Evolutionary conservation across 2,888 invertebrate species (phyloP), one percentile per base, ranked within the genome.

Genomic region (Athrips mouffetella): DNA sequence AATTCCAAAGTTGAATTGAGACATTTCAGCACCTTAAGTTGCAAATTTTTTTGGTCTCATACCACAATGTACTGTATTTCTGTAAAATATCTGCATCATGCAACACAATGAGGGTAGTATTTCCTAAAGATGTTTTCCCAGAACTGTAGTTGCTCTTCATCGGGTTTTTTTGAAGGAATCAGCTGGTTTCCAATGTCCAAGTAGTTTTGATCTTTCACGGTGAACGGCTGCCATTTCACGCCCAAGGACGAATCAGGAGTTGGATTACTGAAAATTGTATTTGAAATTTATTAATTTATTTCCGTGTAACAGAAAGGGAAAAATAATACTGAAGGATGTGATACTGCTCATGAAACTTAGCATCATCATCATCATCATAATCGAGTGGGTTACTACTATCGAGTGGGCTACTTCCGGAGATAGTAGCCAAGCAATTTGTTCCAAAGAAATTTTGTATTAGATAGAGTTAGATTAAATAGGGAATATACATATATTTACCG

Each of bases 161-260:
- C 60, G 0, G 69, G 71, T 8, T 20, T 30, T 46, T 2, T 44
- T 0, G 54, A 47, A 0, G 59, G 16, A 10, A 39, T 45, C 0
- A 79, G 54, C 2, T 59, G 23, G 33, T 73, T 67, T 0, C 70
- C 73, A 3, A 80, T 72, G 3, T 75, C 67, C 47, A 80, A 30
- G 45, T 66, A 80, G 6, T 69, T 53, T 47, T 73, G 63, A 5
- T 54, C 50, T 2, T 73, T 55, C 1, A 57, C n/a, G 0, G 66
- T 62, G 33, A 65, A 80, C 0, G 73, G 73, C 1, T 21, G 31
- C 80, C 80, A 80, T 23, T 44, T 53, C 0, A 51, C 62, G 2
- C 64, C 71, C 0, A 75, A 51, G 5, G 52, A 52, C 1, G 55
- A 46, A 47, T 76, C 70, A 3, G 75, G 76, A 2, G 79, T 79